Evolutionary conservation across 2,888 invertebrate genomes (phyloP).

Genomic region (Autographa gamma): DNA sequence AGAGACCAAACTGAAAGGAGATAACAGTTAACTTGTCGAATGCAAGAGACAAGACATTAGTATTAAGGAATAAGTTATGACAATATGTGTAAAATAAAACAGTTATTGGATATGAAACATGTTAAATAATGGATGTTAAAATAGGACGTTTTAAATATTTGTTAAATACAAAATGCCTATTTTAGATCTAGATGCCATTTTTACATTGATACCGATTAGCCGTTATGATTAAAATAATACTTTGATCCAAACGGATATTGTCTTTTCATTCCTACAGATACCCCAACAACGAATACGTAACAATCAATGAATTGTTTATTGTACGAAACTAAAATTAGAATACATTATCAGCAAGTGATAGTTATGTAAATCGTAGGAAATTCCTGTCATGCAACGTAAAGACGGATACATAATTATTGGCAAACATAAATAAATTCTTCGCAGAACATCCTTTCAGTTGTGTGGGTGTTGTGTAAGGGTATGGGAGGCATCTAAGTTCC

Average conservation of each 20-base stretch:
- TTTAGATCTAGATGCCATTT: too few species aligned
- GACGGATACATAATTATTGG: background rate
- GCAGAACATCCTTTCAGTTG: constrained; percentile 9
- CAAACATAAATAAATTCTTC: background rate
- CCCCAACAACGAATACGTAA: too few species aligned
- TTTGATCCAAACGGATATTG: too few species aligned
- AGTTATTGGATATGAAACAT: background rate
- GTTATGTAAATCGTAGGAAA: background rate
- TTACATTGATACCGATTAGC: too few species aligned
- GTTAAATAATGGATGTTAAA: background rate
- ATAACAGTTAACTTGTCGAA: background rate
- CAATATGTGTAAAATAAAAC: background rate
- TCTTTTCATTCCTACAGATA: too few species aligned
- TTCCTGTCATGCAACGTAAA: background rate
- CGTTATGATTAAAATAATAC: too few species aligned
- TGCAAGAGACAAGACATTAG: background rate
- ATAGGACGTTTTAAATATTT: too few species aligned
- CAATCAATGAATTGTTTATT: background rate
- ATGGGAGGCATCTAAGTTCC: constrained; percentile 13
- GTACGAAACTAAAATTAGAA: background rate
- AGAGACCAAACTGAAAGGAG: constrained; percentile 54
- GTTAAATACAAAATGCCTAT: too few species aligned
- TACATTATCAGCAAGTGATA: background rate
- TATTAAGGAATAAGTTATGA: background rate
- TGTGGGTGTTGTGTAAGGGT: constrained; percentile 3